These are phyloP conservation scores for Scolopax rusticola DNA, from an alignment of 2,797 vertebrate genomes.

Conservation along the genomic window DNA sequence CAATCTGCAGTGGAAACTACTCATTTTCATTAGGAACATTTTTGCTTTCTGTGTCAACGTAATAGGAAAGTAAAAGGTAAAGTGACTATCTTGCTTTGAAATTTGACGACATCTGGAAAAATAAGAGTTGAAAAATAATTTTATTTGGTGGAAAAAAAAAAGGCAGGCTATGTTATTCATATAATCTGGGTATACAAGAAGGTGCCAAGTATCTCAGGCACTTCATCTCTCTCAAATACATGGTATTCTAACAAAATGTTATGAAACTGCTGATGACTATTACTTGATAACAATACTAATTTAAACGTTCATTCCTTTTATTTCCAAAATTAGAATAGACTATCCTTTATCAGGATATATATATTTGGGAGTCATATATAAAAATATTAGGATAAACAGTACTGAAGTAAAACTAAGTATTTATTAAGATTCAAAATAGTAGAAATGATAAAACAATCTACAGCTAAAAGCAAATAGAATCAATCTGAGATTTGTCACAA, in stretches of 20 bases:
- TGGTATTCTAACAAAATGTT: no score
- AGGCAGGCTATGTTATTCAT: not conserved
- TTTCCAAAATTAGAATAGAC: not conserved
- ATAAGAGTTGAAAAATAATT: not conserved
- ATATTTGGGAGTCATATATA: not conserved
- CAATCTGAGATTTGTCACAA: not conserved
- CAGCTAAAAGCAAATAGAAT: not conserved
- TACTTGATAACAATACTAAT: not conserved
- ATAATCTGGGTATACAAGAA: not conserved
- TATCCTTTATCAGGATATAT: not conserved
- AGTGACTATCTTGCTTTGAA: not conserved
- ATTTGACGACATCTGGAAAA: not conserved
- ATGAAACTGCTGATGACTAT: not conserved
- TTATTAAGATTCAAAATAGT: not conserved
- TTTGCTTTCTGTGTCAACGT: not conserved
- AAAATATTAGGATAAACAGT: not conserved
- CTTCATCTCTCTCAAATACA: not conserved
- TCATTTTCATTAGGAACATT: not conserved
- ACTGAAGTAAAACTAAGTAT: not conserved
- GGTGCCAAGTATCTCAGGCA: not conserved
- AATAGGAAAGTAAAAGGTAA: not conserved
- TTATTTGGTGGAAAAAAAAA: not conserved
- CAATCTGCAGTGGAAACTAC: not conserved
- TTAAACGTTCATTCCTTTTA: not conserved
- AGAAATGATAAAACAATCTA: not conserved